Conservation (phyloP, 92 coral and sea anemone genomes). For the Heliopora coerulea region DNA sequence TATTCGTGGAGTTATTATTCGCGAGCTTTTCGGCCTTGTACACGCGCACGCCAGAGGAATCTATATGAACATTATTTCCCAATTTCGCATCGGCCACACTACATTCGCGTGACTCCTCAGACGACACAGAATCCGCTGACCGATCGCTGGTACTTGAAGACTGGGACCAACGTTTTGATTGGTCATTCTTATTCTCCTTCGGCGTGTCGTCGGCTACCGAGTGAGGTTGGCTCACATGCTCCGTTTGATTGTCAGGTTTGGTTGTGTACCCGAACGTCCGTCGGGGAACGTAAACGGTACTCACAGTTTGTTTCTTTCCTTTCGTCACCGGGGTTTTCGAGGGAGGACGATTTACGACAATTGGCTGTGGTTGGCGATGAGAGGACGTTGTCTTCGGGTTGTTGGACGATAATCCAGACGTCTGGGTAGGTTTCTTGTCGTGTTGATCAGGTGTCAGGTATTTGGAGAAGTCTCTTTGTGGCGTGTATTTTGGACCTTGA, state of each 20-base stretch:
- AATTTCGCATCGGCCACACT: constrained; percentile 11
- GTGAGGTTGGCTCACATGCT: constrained; percentile 3
- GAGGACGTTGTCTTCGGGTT: background rate
- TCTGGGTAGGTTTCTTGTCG: constrained; percentile 3
- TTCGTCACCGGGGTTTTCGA: constrained; percentile 8
- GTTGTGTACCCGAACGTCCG: constrained; percentile 24
- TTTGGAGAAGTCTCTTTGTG: constrained; percentile 35
- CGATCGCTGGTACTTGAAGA: constrained; percentile 33
- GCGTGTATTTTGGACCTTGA: constrained; percentile 26
- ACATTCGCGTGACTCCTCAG: constrained; percentile 9
- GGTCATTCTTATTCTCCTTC: constrained; percentile 30
- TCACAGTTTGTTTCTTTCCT: constrained; percentile 26
- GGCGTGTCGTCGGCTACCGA: constrained; percentile 22
- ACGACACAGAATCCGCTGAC: constrained; percentile 31
- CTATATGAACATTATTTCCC: background rate
- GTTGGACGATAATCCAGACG: background rate
- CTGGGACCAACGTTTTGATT: constrained; percentile 36
- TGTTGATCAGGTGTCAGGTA: background rate
- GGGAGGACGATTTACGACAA: background rate
- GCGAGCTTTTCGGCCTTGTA: background rate
- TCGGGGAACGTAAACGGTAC: constrained; percentile 18
- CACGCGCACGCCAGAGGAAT: background rate
- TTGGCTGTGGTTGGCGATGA: constrained; percentile 1
- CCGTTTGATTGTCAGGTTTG: constrained; percentile 13
- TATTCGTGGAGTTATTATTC: background rate